Base-by-base conservation (phyloP, 2,113 vertebrate genomes). In the Sinocyclocheilus anshuiensis region DNA sequence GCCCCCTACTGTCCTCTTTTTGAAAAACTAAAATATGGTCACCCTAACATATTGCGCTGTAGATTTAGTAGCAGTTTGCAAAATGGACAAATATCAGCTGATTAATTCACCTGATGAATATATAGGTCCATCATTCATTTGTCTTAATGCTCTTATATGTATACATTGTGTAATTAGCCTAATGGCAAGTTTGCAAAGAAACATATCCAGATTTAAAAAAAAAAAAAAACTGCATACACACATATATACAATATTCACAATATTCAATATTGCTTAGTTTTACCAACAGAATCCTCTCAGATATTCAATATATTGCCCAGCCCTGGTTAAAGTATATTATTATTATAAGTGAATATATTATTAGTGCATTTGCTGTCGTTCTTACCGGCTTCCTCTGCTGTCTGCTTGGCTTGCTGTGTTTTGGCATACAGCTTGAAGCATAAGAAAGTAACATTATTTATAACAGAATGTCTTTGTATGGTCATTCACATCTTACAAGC, bases 371-470 rank as follows among this genome's bases (percentile, higher is more conserved):
- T 83, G 83, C 16, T 53, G 29, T 59, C 16, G 1, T 48, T 24
- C 93, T 93, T 90, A 99, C 98, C 97, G 9, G 96, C 96, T 91
- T 98, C 97, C 16, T 98, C 97, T 75, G 96, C 95, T 1, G 95
- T 94, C 2, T 95, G 95, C 91, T 98, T 99, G 0, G 95, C 96
- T 89, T 97, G 97, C 71, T 96, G 97, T 77, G 97, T 91, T 92
- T 98, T 99, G 67, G 96, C 50, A 71, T 93, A 94, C 50, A 99
- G 93, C 98, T 99, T 90, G 1, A 29, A 67, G 10, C 45, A n/a
- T 55, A n/a, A 83, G 39, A 88, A 20, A 65, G 24, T 8, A 59
- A 59, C 4, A 82, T 53, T 6, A 82, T n/a, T 71, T 24, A 45
- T 24, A 69, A 18, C 39, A 24, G 48, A 36, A 67, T 59, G 24